phyloP scores from a whole-genome alignment of 2,797 vertebrate species.

The Rhadinocentrus ornatus region DNA sequence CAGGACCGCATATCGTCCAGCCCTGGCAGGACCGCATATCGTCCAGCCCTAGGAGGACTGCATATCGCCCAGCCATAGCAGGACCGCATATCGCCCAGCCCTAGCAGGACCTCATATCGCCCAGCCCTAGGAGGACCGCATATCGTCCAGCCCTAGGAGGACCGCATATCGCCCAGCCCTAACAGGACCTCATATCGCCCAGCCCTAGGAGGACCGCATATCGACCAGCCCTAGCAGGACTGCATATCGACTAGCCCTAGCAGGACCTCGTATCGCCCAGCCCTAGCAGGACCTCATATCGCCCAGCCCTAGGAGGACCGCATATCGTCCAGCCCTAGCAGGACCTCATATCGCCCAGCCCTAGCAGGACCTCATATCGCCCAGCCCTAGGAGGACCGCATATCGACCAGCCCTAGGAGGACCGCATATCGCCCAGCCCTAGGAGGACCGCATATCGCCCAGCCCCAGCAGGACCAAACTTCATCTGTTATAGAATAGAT shows the following conservation, averaged over 20 bases:
- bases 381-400: background rate
- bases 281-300: background rate
- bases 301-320: background rate
- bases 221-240: too few relatives aligned
- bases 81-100: background rate
- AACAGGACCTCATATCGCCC: background rate
- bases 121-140: background rate
- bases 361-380: background rate
- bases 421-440: too few relatives aligned
- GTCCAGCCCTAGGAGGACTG: too few relatives aligned
- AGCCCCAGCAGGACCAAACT: background rate
- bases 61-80: too few relatives aligned
- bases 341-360: background rate
- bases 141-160: too few relatives aligned
- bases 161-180: too few relatives aligned
- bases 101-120: background rate
- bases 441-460: background rate
- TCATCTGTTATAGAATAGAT: slow-evolving; percentile 54
- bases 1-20: background rate
- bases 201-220: background rate
- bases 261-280: too few relatives aligned
- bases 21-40: background rate
- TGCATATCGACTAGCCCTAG: too few relatives aligned
- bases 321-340: too few relatives aligned
- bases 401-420: too few relatives aligned